A percentile compares a stretch with the other conserved stretches of the same genome.
phyloP scores from a whole-genome alignment of 2,113 vertebrate species.

The Syngnathus typhle region DNA sequence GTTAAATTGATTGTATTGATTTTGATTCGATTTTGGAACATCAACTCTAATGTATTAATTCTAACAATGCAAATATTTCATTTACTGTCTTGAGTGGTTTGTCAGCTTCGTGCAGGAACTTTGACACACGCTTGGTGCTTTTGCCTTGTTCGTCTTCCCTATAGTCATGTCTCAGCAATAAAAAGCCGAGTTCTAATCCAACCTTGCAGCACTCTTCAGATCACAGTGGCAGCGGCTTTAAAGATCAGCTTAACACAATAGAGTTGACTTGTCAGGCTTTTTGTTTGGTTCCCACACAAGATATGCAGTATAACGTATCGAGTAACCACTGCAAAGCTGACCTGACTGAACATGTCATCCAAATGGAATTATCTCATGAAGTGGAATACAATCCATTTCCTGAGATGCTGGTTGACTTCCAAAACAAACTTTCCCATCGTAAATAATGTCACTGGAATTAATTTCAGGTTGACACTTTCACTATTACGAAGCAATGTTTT shows the following conservation, averaged over 20 bases:
- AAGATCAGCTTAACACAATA: conserved; percentile 37
- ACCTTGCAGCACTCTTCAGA: conserved; percentile 18
- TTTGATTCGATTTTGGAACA: neutral
- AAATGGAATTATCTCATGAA: neutral
- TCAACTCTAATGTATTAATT: neutral
- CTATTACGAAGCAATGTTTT: no score
- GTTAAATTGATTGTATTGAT: no score
- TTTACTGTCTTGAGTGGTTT: neutral
- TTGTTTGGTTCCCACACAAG: conserved; percentile 23
- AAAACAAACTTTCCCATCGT: neutral
- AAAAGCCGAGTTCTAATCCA: conserved; percentile 32
- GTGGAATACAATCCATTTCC: neutral
- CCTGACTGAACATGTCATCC: neutral
- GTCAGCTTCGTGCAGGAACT: conserved; percentile 22
- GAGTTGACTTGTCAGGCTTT: conserved; percentile 32
- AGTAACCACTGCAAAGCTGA: neutral
- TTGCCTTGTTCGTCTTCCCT: conserved; percentile 20
- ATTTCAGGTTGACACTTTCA: neutral
- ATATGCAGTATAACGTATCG: conserved; percentile 6
- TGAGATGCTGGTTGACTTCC: neutral
- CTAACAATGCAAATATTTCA: neutral
- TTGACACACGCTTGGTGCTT: conserved; percentile 12
- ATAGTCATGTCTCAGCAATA: conserved; percentile 7
- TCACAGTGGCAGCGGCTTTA: conserved; percentile 42
- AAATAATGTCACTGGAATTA: neutral